A percentile compares a stretch with the other conserved stretches of the same genome.
These are phyloP conservation scores for Euglossa dilemma DNA, from an alignment of 1,140 invertebrate species.

Conservation along the genomic window DNA sequence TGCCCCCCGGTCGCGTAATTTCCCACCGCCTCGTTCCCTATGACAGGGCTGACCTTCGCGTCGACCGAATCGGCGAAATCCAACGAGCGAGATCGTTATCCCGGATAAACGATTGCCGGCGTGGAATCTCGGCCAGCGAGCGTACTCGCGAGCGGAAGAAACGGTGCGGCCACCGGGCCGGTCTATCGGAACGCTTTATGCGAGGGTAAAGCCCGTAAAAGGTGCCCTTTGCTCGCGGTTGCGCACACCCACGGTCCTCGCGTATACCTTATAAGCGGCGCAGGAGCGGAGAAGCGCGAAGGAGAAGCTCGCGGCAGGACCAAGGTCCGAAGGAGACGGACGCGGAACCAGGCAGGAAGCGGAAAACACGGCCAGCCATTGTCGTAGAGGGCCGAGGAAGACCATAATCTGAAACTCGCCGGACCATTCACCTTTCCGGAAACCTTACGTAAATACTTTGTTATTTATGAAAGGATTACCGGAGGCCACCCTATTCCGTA, in stretches of 20 bases:
- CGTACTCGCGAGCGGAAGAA: not conserved
- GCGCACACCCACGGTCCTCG: not conserved
- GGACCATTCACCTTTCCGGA: constrained; percentile 17
- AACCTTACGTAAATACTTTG: constrained; percentile 52
- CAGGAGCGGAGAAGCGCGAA: not conserved
- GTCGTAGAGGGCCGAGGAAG: constrained; percentile 16
- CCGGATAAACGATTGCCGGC: not conserved
- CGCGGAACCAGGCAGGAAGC: not conserved
- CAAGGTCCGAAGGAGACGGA: not conserved
- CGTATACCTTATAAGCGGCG: constrained; percentile 8
- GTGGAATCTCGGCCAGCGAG: not conserved
- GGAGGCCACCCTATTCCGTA: not conserved
- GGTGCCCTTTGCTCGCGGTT: constrained; percentile 30
- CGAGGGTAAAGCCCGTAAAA: constrained; percentile 52
- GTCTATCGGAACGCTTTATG: constrained; percentile 40
- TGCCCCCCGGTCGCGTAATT: too few species aligned
- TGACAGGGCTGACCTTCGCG: too few species aligned
- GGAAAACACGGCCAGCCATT: constrained; percentile 33
- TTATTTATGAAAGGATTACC: constrained; percentile 59
- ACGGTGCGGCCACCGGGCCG: too few species aligned
- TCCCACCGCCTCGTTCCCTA: too few species aligned
- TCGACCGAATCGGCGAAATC: not conserved
- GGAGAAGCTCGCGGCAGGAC: not conserved
- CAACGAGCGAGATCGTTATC: not conserved
- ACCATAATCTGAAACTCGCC: constrained; percentile 33